phyloP scores from a whole-genome alignment of 2,113 vertebrate genomes.

The Cynoglossus semilaevis region DNA sequence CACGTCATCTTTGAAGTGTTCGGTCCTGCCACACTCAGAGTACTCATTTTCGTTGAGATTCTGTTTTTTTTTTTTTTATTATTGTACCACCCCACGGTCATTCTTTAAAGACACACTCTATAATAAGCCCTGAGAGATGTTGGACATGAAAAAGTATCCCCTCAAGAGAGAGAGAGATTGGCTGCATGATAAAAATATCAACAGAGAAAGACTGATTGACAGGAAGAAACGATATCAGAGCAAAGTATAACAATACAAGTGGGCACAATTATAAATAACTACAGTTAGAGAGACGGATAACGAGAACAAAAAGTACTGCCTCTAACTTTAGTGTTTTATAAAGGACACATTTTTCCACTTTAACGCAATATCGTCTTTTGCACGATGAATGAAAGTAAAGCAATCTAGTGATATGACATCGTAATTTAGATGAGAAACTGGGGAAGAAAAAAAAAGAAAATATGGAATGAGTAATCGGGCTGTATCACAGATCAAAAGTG shows the following conservation, averaged over 20 bases:
- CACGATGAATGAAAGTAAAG: no score
- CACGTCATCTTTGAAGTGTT: conserved; percentile 32
- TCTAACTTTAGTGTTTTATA: no score
- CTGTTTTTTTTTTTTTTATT: not conserved
- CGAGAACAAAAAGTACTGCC: not conserved
- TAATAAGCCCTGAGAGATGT: conserved; percentile 22
- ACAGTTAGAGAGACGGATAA: not conserved
- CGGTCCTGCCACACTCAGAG: not conserved
- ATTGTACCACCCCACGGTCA: not conserved
- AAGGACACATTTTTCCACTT: no score
- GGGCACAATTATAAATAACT: not conserved
- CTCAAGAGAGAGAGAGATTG: conserved; percentile 8
- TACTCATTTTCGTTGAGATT: conserved; percentile 1
- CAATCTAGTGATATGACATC: no score
- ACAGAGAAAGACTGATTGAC: not conserved
- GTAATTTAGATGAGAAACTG: no score
- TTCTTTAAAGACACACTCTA: conserved; percentile 3
- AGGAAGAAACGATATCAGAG: not conserved
- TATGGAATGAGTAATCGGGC: no score
- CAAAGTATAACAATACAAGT: not conserved
- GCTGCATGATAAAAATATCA: not conserved
- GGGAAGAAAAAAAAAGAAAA: no score
- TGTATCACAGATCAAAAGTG: no score
- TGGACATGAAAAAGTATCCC: not conserved
- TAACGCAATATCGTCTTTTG: no score